These are phyloP conservation scores for Forbesichthys agassizii DNA, from an alignment of 2,113 vertebrate species.

Conservation along the genomic window DNA sequence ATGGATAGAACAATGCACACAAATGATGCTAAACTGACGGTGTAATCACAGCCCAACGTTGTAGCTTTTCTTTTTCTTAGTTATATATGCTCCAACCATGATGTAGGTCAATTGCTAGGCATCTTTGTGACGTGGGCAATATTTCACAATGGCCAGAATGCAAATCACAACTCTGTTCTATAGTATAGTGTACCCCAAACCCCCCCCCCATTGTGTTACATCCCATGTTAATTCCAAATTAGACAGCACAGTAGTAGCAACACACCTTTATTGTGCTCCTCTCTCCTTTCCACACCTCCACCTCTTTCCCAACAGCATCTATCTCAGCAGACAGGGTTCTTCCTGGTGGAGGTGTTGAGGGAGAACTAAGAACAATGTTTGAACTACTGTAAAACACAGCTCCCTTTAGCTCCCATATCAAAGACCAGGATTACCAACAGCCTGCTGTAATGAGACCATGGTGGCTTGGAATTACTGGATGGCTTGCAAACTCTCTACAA, in stretches of 20 bases:
- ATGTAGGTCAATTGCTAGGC: no score
- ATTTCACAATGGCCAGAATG: no score
- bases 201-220: no score
- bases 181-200: no score
- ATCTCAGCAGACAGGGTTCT: slow-evolving; percentile 45
- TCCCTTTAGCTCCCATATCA: slow-evolving; percentile 66
- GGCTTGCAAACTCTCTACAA: slow-evolving; percentile 38
- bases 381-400: slow-evolving; percentile 61
- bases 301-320: not conserved
- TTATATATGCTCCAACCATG: no score
- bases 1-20: slow-evolving; percentile 45
- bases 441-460: slow-evolving; percentile 68
- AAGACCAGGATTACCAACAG: slow-evolving; percentile 72
- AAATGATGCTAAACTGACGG: not conserved
- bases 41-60: no score
- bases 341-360: slow-evolving; percentile 59
- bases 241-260: no score
- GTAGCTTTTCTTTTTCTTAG: no score
- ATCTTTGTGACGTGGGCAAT: no score
- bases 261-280: no score
- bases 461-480: slow-evolving; percentile 55
- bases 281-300: not conserved
- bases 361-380: slow-evolving; percentile 57
- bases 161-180: no score
- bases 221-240: slow-evolving; percentile 23